phyloP scores from a whole-genome alignment of 2,113 vertebrate species.

The Zosterops lateralis region DNA sequence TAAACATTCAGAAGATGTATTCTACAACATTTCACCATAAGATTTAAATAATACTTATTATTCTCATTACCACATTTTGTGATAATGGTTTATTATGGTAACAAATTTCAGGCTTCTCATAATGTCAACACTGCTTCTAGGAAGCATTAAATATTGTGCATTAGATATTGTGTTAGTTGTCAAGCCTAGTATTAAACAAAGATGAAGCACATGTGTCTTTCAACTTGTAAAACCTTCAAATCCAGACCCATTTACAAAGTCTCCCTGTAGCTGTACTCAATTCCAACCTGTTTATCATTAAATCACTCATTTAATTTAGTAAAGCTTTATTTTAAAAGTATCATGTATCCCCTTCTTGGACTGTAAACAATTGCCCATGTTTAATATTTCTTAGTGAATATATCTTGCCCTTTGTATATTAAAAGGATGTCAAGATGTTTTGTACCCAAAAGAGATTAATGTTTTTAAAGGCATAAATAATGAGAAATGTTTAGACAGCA shows the following conservation, averaged over 20 bases:
- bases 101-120: background rate
- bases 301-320: slow-evolving; percentile 67
- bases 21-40: background rate
- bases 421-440: slow-evolving; percentile 57
- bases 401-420: slow-evolving; percentile 59
- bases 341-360: slow-evolving; percentile 31
- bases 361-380: slow-evolving; percentile 56
- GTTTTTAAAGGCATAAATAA: slow-evolving; percentile 36
- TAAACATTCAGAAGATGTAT: background rate
- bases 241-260: slow-evolving; percentile 26
- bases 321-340: slow-evolving; percentile 63
- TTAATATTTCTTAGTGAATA: slow-evolving; percentile 58
- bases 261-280: slow-evolving; percentile 53
- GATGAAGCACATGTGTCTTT: slow-evolving; percentile 23
- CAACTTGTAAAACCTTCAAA: slow-evolving; percentile 53
- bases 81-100: background rate
- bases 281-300: slow-evolving; percentile 57
- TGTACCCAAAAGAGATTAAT: slow-evolving; percentile 22
- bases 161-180: background rate
- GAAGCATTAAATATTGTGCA: background rate
- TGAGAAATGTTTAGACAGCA: slow-evolving; percentile 13
- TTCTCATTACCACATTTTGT: background rate
- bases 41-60: slow-evolving; percentile 9
- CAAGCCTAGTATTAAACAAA: slow-evolving; percentile 59
- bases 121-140: background rate